Percentiles rank a stretch among this genome's conserved stretches.
Evolutionary conservation across 2,888 invertebrate species (phyloP).

Genomic region (Anaspis maculata): DNA sequence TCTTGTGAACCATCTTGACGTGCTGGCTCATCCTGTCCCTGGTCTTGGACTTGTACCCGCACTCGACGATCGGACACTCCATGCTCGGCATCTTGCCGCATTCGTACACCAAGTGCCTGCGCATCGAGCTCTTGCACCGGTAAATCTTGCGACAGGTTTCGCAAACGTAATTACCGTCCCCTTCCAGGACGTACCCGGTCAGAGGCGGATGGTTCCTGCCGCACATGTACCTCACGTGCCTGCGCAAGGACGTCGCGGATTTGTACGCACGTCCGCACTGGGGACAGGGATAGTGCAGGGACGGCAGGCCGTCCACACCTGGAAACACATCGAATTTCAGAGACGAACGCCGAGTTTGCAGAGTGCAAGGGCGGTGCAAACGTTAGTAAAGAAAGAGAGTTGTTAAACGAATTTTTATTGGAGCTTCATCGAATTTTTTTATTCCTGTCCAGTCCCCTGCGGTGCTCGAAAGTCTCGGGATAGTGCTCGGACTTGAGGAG

Average conservation of each 20-base stretch:
- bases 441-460: no score
- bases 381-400: no score
- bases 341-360: no score
- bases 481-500: no score
- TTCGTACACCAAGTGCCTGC: slow-evolving; percentile 28
- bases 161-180: slow-evolving; percentile 22
- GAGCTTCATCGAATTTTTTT: no score
- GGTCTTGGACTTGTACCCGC: slow-evolving; percentile 28
- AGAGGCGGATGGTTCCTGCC: slow-evolving; percentile 9
- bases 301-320: no score
- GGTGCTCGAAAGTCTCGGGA: no score
- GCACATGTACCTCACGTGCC: slow-evolving; percentile 10
- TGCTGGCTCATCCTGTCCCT: slow-evolving; percentile 29
- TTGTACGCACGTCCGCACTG: slow-evolving; percentile 9
- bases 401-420: no score
- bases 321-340: no score
- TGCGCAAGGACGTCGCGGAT: slow-evolving; percentile 5
- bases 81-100: slow-evolving; percentile 28
- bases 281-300: slow-evolving; percentile 10
- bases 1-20: slow-evolving; percentile 28
- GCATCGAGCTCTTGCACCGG: slow-evolving; percentile 9
- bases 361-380: no score
- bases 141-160: slow-evolving; percentile 12
- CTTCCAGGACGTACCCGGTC: slow-evolving; percentile 8
- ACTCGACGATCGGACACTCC: slow-evolving; percentile 26